Percentiles rank a stretch among this genome's conserved stretches.
These are phyloP conservation scores for Bothrops jararaca DNA, from an alignment of 2,113 vertebrate species.

Conservation along the genomic window DNA sequence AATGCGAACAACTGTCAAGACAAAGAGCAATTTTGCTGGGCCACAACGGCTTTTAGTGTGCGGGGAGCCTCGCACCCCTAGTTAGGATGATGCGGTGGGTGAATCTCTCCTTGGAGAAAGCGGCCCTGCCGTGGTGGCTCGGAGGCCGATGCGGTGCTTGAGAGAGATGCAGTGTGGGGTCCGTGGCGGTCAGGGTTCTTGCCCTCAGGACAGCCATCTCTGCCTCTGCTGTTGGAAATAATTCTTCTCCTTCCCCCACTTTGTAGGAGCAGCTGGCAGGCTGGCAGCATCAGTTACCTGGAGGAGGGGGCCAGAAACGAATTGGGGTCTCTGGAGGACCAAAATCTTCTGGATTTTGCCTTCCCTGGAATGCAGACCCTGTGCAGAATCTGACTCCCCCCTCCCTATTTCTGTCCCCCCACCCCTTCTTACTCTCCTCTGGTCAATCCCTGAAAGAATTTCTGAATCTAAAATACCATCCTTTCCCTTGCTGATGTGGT, in stretches of 20 bases:
- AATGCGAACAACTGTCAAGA: no score
- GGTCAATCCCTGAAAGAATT: no score
- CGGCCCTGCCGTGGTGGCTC: not conserved
- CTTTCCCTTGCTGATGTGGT: not conserved
- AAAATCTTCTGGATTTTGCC: not conserved
- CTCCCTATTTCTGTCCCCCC: not conserved
- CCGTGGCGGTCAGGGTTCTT: rapidly evolving
- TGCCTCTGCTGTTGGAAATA: not conserved
- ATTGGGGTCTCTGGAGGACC: not conserved
- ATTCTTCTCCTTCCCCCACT: rapidly evolving
- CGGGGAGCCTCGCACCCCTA: not conserved
- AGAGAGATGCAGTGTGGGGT: no score
- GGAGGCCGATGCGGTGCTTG: not conserved
- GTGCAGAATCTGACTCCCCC: not conserved
- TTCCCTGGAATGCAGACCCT: not conserved
- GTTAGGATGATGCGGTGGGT: not conserved
- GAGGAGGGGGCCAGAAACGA: not conserved
- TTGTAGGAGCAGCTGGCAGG: not conserved
- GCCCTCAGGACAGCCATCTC: not conserved
- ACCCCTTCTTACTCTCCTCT: not conserved
- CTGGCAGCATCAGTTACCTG: not conserved
- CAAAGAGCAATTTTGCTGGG: no score
- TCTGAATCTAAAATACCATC: not conserved
- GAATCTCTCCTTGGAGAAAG: not conserved
- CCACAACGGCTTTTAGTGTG: no score